phyloP scores from a whole-genome alignment of 2,888 invertebrate genomes.

The Keiferia lycopersicella region DNA sequence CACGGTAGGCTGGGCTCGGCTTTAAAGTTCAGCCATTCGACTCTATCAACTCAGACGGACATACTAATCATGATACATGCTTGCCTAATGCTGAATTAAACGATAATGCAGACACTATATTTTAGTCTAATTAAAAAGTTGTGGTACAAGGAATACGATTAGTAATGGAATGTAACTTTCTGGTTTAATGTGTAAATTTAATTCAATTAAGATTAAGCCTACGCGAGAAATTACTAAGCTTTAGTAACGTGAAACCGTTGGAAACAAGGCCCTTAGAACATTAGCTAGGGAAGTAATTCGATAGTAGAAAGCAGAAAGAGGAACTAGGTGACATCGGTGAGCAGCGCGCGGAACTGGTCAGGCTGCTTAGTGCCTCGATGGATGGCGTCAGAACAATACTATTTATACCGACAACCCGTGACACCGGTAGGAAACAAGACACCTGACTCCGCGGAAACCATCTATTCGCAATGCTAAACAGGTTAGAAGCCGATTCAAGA shows the following conservation, averaged over 20 bases:
- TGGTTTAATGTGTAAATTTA: background rate
- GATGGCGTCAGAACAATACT: conserved; percentile 26
- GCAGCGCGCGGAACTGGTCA: conserved; percentile 37
- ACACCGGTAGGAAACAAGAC: background rate
- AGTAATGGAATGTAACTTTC: background rate
- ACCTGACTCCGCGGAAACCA: conserved; percentile 6
- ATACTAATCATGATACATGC: conserved; percentile 15
- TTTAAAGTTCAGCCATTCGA: conserved; percentile 20
- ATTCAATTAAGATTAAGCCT: background rate
- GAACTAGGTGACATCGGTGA: conserved; percentile 39
- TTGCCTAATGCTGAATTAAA: background rate
- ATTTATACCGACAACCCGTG: conserved; percentile 16
- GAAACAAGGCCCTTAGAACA: conserved; percentile 3
- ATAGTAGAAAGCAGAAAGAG: conserved; percentile 38
- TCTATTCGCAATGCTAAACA: conserved; percentile 8
- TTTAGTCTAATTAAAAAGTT: background rate
- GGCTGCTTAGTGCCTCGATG: conserved; percentile 13
- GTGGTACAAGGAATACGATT: background rate
- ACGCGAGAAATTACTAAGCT: background rate
- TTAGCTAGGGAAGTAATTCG: conserved; percentile 23
- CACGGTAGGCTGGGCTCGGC: conserved; percentile 21
- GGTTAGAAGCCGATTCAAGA: background rate
- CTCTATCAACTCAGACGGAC: background rate
- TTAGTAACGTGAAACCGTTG: background rate
- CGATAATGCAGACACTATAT: conserved; percentile 2